These are phyloP conservation scores for Caenorhabditis imperialis DNA, from an alignment of 2,888 invertebrate genomes.

Conservation along the genomic window DNA sequence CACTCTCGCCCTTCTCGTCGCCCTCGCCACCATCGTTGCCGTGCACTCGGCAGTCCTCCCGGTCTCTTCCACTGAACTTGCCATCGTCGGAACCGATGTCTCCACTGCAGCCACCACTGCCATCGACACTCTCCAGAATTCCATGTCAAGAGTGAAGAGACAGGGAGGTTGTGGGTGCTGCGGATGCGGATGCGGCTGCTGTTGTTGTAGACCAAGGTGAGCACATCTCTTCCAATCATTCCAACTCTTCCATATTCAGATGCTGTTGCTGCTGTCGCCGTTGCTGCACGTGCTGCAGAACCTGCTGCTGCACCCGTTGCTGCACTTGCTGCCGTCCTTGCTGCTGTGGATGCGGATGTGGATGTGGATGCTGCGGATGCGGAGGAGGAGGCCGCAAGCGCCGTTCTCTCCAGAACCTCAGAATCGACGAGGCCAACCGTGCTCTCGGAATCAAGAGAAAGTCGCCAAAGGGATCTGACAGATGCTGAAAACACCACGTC, in stretches of 20 bases:
- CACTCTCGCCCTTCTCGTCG: slow-evolving; percentile 15
- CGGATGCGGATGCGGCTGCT: slow-evolving; percentile 50
- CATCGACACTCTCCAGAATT: slow-evolving; percentile 43
- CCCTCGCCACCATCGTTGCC: slow-evolving; percentile 28
- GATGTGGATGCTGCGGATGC: slow-evolving; percentile 59
- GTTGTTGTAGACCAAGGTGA: slow-evolving; percentile 60
- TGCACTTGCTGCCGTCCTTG: slow-evolving; percentile 58
- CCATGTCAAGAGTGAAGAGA: slow-evolving; percentile 52
- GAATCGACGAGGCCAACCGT: slow-evolving; percentile 55
- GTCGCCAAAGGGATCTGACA: slow-evolving; percentile 14
- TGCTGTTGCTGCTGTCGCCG: slow-evolving; percentile 56
- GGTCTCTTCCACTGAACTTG: slow-evolving; percentile 40
- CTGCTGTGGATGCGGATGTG: slow-evolving; percentile 45
- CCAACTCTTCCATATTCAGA: slow-evolving; percentile 12
- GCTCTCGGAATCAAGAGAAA: slow-evolving; percentile 54
- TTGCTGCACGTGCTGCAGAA: slow-evolving; percentile 62
- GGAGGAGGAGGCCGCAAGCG: slow-evolving; percentile 59
- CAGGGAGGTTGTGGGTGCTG: slow-evolving; percentile 52
- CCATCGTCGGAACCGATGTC: slow-evolving; percentile 30
- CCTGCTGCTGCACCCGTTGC: slow-evolving; percentile 58
- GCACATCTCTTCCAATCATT: background rate
- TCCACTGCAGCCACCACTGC: slow-evolving; percentile 36
- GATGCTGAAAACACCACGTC: no score
- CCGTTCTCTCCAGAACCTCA: slow-evolving; percentile 57
- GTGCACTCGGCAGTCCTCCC: slow-evolving; percentile 42